Evolutionary conservation across 2,888 invertebrate genomes (phyloP).

Genomic region (Eutolmus rufibarbis): DNA sequence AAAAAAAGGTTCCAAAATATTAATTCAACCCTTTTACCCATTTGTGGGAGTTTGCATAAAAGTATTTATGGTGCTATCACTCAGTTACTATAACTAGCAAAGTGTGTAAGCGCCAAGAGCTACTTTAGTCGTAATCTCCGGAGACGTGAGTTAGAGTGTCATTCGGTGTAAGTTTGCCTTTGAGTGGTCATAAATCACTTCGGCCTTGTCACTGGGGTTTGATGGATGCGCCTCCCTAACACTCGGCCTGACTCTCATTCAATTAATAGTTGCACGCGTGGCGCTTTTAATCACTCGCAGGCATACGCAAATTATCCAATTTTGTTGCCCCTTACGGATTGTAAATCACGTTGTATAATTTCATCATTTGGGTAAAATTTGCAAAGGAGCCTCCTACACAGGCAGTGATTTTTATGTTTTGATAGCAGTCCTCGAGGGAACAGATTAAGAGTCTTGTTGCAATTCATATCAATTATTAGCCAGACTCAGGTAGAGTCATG

Average conservation of each 20-base stretch:
- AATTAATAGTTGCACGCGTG: background rate
- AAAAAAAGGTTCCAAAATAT: background rate
- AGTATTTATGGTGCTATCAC: background rate
- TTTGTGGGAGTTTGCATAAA: background rate
- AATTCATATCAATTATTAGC: background rate
- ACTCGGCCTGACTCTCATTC: background rate
- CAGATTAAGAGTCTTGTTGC: background rate
- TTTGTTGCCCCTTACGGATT: background rate
- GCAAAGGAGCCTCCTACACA: no score
- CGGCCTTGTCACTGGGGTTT: background rate
- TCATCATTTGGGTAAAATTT: background rate
- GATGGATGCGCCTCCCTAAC: background rate
- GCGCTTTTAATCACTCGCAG: background rate
- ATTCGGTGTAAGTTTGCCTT: background rate
- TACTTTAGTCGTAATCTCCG: background rate
- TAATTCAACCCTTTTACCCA: background rate
- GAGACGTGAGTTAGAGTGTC: background rate
- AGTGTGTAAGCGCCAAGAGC: background rate
- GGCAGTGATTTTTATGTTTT: background rate
- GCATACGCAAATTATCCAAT: background rate
- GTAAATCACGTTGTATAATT: background rate
- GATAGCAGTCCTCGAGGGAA: background rate
- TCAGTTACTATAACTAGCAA: background rate
- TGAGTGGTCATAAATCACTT: background rate
- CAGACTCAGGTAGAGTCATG: background rate